These are phyloP conservation scores for Corvus moneduloides DNA, from an alignment of 2,113 vertebrate species.

Conservation along the genomic window DNA sequence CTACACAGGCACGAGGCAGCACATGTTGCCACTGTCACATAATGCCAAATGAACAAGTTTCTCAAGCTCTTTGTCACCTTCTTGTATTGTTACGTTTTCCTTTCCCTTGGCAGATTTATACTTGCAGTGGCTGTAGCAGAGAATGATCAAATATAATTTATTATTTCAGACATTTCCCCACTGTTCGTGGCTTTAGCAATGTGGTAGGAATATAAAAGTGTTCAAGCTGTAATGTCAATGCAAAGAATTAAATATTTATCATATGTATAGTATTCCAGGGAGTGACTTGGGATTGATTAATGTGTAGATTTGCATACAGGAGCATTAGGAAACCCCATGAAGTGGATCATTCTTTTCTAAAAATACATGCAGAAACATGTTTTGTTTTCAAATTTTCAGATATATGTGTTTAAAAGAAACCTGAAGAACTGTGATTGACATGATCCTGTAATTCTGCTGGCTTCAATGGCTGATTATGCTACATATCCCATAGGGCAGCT, in stretches of 20 bases:
- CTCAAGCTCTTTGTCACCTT: neutral
- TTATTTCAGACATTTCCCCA: neutral
- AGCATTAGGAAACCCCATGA: neutral
- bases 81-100: neutral
- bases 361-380: neutral
- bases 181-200: neutral
- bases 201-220: neutral
- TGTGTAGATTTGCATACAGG: neutral
- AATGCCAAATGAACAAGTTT: neutral
- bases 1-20: accelerated
- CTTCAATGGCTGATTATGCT: neutral
- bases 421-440: neutral
- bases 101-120: neutral
- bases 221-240: neutral
- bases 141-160: neutral
- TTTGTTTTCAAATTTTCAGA: slow-evolving; percentile 14
- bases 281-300: neutral
- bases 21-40: neutral
- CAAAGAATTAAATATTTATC: slow-evolving; percentile 42
- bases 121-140: neutral
- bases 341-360: neutral
- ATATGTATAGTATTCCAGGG: neutral
- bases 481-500: neutral
- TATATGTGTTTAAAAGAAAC: neutral
- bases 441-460: neutral